phyloP scores from a whole-genome alignment of 2,797 vertebrate species.

The Cynodonichthys magdalenae region DNA sequence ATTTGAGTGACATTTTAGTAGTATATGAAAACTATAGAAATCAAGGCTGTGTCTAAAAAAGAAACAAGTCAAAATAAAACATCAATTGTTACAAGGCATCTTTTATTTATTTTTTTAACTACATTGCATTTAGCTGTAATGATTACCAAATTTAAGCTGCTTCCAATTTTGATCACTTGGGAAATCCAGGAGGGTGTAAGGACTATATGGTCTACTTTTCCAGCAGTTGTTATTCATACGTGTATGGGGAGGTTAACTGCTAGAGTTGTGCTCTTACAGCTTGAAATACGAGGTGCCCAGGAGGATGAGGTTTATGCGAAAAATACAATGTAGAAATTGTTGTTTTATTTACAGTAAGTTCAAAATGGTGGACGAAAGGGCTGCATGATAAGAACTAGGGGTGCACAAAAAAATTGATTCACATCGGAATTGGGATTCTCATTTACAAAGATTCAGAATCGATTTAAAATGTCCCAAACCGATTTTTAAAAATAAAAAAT shows the following conservation, averaged over 20 bases:
- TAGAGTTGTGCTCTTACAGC: neutral
- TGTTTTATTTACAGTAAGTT: neutral
- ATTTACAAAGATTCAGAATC: too few relatives aligned
- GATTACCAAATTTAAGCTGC: neutral
- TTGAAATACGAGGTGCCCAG: neutral
- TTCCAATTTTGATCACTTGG: neutral
- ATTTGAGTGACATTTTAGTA: slow-evolving; percentile 24
- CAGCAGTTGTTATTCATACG: neutral
- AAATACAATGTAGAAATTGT: neutral
- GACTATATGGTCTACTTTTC: neutral
- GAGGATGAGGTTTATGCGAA: neutral
- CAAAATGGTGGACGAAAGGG: neutral
- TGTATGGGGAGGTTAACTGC: neutral
- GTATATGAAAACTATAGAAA: slow-evolving; percentile 7
- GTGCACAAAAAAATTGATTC: too few relatives aligned
- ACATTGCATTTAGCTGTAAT: slow-evolving; percentile 4
- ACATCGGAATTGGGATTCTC: too few relatives aligned
- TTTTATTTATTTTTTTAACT: neutral
- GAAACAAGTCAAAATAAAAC: slow-evolving; percentile 1
- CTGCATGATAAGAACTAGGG: neutral
- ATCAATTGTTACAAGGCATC: neutral
- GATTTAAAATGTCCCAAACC: too few relatives aligned
- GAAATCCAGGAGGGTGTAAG: neutral
- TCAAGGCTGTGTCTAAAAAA: slow-evolving; percentile 9
- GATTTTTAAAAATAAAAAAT: too few relatives aligned